Evolutionary conservation across 1,140 invertebrate genomes (phyloP).

Genomic region (Psilanteris sp.): DNA sequence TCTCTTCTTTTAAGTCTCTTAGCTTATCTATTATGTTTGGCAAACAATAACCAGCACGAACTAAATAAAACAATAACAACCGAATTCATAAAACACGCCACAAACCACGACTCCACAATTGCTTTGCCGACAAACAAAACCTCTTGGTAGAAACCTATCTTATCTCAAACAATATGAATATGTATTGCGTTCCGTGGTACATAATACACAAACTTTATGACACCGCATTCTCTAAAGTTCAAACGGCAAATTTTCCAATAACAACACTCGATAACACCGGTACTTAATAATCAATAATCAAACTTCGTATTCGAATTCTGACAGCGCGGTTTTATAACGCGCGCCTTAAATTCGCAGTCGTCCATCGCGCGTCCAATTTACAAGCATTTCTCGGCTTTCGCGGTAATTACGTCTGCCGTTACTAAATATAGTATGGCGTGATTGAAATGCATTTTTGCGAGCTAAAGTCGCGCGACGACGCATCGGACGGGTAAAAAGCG

Average conservation of each 20-base stretch:
- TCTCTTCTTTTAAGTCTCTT: no score
- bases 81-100: constrained; percentile 13
- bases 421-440: constrained; percentile 34
- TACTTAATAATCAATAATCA: constrained; percentile 35
- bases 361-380: constrained; percentile 40
- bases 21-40: not conserved
- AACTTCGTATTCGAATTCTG: constrained; percentile 32
- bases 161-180: constrained; percentile 44
- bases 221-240: constrained; percentile 26
- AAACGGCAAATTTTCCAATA: constrained; percentile 27
- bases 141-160: constrained; percentile 12
- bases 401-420: constrained; percentile 27
- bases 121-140: constrained; percentile 6
- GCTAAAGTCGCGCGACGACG: constrained; percentile 7
- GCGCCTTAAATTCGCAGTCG: constrained; percentile 21
- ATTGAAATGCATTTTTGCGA: constrained; percentile 36
- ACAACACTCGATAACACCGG: constrained; percentile 25
- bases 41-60: constrained; percentile 6
- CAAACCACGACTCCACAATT: constrained; percentile 6
- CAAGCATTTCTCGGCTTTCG: constrained; percentile 19
- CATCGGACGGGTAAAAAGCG: constrained; percentile 10
- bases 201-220: constrained; percentile 35
- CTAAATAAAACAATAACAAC: constrained; percentile 4
- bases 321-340: constrained; percentile 12
- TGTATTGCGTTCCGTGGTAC: constrained; percentile 28